phyloP scores from a whole-genome alignment of 2,888 invertebrate species.

The Eilema depressum region DNA sequence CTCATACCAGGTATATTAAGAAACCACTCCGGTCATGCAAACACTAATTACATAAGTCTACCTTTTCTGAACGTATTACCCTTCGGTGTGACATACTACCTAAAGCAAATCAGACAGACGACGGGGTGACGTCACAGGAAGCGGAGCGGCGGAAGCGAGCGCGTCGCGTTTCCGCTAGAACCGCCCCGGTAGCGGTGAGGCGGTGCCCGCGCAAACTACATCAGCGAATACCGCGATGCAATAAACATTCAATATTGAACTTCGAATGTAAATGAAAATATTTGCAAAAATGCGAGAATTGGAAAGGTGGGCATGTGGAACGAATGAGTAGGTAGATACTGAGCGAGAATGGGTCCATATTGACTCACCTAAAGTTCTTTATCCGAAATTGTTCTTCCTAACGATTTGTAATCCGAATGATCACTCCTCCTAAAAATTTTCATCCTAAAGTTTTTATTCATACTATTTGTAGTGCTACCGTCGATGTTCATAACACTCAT shows the following conservation, averaged over 20 bases:
- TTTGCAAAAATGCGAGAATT: not conserved
- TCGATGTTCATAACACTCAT: too few species aligned
- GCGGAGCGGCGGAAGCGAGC: slow-evolving; percentile 71
- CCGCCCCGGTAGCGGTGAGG: slow-evolving; percentile 47
- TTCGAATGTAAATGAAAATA: slow-evolving; percentile 15
- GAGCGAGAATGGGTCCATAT: too few species aligned
- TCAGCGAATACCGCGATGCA: slow-evolving; percentile 28
- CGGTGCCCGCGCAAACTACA: slow-evolving; percentile 66
- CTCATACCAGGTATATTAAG: too few species aligned
- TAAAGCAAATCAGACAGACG: slow-evolving; percentile 57
- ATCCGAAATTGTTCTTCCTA: too few species aligned
- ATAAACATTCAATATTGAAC: slow-evolving; percentile 20
- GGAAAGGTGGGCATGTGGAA: not conserved
- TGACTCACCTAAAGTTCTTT: too few species aligned
- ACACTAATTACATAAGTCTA: not conserved
- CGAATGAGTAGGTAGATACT: not conserved
- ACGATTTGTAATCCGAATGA: too few species aligned
- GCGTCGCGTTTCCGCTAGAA: slow-evolving; percentile 67
- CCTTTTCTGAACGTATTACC: slow-evolving; percentile 16
- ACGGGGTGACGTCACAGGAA: slow-evolving; percentile 74
- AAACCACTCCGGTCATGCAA: too few species aligned
- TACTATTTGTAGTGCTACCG: too few species aligned
- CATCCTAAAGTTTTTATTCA: too few species aligned
- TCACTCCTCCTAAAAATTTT: too few species aligned
- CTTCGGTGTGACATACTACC: slow-evolving; percentile 49